Base-by-base conservation (phyloP, 1,140 invertebrate species). In the Conus betulinus region DNA sequence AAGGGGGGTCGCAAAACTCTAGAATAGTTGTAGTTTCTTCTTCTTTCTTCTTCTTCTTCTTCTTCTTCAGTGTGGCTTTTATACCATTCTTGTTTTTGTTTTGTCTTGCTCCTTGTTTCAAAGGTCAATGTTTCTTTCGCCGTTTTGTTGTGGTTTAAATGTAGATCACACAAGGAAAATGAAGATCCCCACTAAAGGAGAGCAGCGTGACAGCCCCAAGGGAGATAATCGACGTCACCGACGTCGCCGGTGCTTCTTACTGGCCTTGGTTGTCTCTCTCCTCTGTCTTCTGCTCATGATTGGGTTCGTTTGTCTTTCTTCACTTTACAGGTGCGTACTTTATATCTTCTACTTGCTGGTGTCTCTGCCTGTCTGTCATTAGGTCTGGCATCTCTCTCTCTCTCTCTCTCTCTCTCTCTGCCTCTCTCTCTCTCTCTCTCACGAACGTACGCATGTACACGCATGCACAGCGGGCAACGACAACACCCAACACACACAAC, bases 181-280 rank as follows among this genome's bases (percentile, higher is more conserved):
- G 71, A 78, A 57, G 53, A n/a, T 60, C 60, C n/a, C 74, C 23
- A 23, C 53, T 1, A 76, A 78, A 52, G 63, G 71, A 55, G 51
- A 57, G 82, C 71, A 78, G 74, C 27, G 74, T 2, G 85, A 87
- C 52, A 78, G 71, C 17, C 71, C n/a, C 53, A 78, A 78, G 71
- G 53, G 53, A 76, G 71, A 71, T 79, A 55, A 79, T 87, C 27
- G 51, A 1, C 67, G 85, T 15, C 39, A n/a, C 39, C 74, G 85
- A 17, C 39, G 85, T 23, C 85, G 71, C 17, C 71, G 52, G 0
- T 87, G 85, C 20, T 78, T 67, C 25, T 55, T 53, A 10, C 71
- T 87, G 52, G 74, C 51, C 52, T 39, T 39, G 39, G 39, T 71
- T 25, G 17, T 87, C 27, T 78, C 71, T 7, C 11, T 87, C n/a